Evolutionary conservation across 53 echinoderm and acorn worm species (phyloP).

Genomic region (Mesocentrotus franciscanus): DNA sequence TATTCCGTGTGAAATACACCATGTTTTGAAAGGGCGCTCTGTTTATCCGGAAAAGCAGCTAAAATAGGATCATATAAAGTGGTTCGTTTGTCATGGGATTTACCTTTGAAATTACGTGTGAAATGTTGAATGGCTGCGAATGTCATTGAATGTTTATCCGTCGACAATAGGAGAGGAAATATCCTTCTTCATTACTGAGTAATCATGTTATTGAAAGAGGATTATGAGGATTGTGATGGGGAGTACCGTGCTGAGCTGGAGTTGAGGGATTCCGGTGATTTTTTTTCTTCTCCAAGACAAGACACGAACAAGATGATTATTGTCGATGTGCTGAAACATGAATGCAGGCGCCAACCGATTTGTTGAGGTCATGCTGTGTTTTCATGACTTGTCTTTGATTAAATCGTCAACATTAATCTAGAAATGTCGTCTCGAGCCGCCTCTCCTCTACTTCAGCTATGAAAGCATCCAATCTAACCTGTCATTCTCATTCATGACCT

Average conservation of each 20-base stretch:
- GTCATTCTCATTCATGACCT: background rate
- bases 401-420: background rate
- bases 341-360: constrained; percentile 38
- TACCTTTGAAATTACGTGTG: constrained; percentile 24
- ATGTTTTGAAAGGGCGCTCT: background rate
- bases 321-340: background rate
- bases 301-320: background rate
- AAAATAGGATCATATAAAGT: background rate
- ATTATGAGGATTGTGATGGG: background rate
- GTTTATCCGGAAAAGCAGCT: constrained; percentile 32
- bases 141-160: constrained; percentile 15
- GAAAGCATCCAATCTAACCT: background rate
- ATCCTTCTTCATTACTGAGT: constrained; percentile 50
- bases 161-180: constrained; percentile 35
- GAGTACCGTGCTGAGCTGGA: background rate
- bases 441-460: background rate
- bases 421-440: background rate
- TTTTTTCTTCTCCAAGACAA: background rate
- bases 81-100: constrained; percentile 28
- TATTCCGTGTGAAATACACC: background rate
- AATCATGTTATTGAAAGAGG: constrained; percentile 25
- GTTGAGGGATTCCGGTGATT: background rate
- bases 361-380: background rate
- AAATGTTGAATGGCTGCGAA: background rate
- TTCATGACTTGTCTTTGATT: background rate